These are phyloP conservation scores for Cephus pygmeus DNA, from an alignment of 2,888 invertebrate genomes.

Conservation along the genomic window DNA sequence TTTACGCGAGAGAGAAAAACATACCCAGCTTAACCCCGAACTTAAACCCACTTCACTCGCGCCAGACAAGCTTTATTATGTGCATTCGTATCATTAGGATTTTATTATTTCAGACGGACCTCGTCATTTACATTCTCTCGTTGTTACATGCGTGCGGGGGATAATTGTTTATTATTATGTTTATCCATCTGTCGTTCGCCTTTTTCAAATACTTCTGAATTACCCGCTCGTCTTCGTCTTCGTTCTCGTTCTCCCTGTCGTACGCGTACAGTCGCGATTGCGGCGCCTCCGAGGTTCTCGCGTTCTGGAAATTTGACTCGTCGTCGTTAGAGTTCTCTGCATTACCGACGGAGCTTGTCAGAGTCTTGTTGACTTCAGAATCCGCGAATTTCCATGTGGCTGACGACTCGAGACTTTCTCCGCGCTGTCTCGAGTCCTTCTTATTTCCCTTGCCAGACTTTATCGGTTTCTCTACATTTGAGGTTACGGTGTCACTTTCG, in stretches of 20 bases:
- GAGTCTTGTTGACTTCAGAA: neutral
- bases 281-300: neutral
- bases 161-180: neutral
- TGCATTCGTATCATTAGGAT: neutral
- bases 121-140: neutral
- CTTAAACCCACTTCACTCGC: neutral
- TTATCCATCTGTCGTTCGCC: neutral
- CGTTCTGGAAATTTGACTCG: neutral
- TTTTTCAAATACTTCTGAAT: neutral
- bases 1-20: neutral
- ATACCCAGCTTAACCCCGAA: neutral
- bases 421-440: neutral
- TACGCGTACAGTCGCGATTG: neutral
- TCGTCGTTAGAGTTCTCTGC: neutral
- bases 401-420: neutral
- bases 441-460: neutral
- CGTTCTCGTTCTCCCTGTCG: neutral
- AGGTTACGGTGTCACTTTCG: neutral
- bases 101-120: neutral
- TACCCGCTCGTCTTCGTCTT: neutral
- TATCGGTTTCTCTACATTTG: neutral
- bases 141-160: neutral
- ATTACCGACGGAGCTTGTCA: neutral
- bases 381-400: neutral
- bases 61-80: neutral